phyloP scores from a whole-genome alignment of 1,140 invertebrate species.

The Rhizoglyphus robini region DNA sequence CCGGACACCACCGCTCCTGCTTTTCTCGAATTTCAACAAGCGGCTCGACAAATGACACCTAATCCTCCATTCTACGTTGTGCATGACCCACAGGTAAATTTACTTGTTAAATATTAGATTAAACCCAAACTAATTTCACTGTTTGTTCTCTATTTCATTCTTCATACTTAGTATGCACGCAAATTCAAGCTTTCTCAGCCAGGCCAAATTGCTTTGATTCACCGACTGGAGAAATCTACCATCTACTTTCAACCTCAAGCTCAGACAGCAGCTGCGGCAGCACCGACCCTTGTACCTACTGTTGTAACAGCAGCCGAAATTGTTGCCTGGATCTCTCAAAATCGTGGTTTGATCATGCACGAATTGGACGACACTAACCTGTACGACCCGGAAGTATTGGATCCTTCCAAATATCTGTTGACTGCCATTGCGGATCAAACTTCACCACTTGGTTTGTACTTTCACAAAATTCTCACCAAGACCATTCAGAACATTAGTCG shows the following conservation, averaged over 20 bases:
- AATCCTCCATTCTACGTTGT: slow-evolving; percentile 23
- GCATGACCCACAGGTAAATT: slow-evolving; percentile 23
- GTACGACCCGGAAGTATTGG: slow-evolving; percentile 23
- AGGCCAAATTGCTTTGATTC: slow-evolving; percentile 24
- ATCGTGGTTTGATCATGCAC: slow-evolving; percentile 21
- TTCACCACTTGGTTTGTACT: slow-evolving; percentile 23
- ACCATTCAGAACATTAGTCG: slow-evolving; percentile 22
- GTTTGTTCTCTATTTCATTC: slow-evolving; percentile 8
- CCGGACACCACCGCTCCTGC: slow-evolving; percentile 23
- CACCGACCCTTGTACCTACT: background rate
- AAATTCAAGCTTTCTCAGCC: slow-evolving; percentile 23
- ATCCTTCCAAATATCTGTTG: slow-evolving; percentile 19
- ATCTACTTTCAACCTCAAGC: slow-evolving; percentile 20
- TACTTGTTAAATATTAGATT: background rate
- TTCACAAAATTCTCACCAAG: slow-evolving; percentile 25
- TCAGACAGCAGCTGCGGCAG: background rate
- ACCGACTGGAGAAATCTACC: slow-evolving; percentile 22
- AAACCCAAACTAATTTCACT: background rate
- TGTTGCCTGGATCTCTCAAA: slow-evolving; percentile 20
- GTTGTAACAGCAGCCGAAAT: slow-evolving; percentile 24
- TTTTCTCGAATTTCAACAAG: slow-evolving; percentile 22
- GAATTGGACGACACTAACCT: slow-evolving; percentile 25
- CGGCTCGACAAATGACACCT: slow-evolving; percentile 21
- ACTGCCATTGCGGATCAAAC: slow-evolving; percentile 22
- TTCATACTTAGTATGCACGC: slow-evolving; percentile 22